Evolutionary conservation across 1,140 invertebrate species (phyloP).

Genomic region (Drosophila quadrilineata): DNA sequence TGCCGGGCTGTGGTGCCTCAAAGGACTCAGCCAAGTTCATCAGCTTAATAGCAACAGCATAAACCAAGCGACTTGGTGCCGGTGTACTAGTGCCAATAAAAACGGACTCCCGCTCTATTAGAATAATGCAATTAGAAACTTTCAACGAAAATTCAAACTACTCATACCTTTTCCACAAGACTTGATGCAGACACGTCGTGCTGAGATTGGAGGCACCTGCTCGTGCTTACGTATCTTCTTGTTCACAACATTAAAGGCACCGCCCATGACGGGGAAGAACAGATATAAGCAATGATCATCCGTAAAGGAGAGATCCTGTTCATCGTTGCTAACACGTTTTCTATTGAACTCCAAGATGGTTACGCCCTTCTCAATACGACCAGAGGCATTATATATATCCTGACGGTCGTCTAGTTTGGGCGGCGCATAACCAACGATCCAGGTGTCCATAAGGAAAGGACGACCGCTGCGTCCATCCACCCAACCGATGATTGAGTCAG

Average conservation of each 20-base stretch:
- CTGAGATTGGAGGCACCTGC: slow-evolving; percentile 88
- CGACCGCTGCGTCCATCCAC: slow-evolving; percentile 88
- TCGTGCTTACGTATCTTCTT: slow-evolving; percentile 94
- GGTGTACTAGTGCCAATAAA: slow-evolving; percentile 84
- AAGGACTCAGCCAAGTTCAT: slow-evolving; percentile 90
- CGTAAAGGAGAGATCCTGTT: slow-evolving; percentile 91
- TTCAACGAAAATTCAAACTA: accelerated
- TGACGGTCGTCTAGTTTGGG: slow-evolving; percentile 89
- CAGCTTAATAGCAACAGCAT: slow-evolving; percentile 88
- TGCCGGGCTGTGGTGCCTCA: slow-evolving; percentile 86
- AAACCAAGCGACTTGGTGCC: slow-evolving; percentile 85
- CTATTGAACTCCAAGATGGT: slow-evolving; percentile 91
- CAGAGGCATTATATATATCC: slow-evolving; percentile 88
- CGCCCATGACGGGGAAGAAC: slow-evolving; percentile 93
- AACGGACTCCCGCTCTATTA: slow-evolving; percentile 82
- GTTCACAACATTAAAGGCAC: slow-evolving; percentile 90
- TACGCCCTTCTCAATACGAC: slow-evolving; percentile 88
- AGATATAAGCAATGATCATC: slow-evolving; percentile 92
- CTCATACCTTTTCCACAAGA: slow-evolving; percentile 87
- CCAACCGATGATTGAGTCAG: slow-evolving; percentile 89
- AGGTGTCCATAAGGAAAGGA: slow-evolving; percentile 93
- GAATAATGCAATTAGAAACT: background rate
- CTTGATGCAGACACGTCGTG: slow-evolving; percentile 91
- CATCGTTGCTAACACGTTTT: slow-evolving; percentile 89
- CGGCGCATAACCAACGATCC: slow-evolving; percentile 89